Evolutionary conservation across 2,797 vertebrate genomes (phyloP).

Genomic region (Microcaecilia unicolor): DNA sequence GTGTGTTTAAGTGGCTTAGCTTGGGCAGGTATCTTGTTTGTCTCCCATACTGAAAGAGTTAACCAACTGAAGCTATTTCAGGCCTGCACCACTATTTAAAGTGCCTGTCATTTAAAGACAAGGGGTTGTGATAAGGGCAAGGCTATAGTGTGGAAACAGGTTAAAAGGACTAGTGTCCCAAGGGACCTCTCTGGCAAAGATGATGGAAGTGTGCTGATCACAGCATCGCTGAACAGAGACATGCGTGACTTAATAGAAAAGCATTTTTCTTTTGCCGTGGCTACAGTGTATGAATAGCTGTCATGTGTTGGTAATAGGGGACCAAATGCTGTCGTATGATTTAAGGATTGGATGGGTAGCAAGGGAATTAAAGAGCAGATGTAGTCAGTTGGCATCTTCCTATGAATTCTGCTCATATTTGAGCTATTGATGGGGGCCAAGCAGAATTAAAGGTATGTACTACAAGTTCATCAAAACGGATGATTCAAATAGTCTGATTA

Average conservation of each 20-base stretch:
- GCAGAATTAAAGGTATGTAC: too few relatives aligned
- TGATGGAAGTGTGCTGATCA: slow-evolving; percentile 37
- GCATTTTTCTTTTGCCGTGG: slow-evolving; percentile 37
- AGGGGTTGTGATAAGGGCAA: slow-evolving; percentile 20
- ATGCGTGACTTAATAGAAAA: slow-evolving; percentile 36
- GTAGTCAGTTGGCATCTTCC: too few relatives aligned
- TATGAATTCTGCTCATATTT: too few relatives aligned
- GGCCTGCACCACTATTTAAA: slow-evolving; percentile 5
- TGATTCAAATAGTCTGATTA: too few relatives aligned
- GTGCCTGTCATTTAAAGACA: slow-evolving; percentile 26
- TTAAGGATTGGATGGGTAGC: slow-evolving; percentile 7
- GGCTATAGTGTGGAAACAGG: slow-evolving; percentile 31
- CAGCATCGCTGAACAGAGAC: slow-evolving; percentile 12
- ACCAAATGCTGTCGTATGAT: slow-evolving; percentile 13
- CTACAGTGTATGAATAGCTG: slow-evolving; percentile 19
- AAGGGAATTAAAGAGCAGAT: too few relatives aligned
- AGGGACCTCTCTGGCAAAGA: slow-evolving; percentile 28
- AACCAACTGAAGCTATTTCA: too few relatives aligned
- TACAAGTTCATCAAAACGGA: too few relatives aligned
- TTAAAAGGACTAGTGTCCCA: slow-evolving; percentile 25
- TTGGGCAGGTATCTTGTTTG: too few relatives aligned
- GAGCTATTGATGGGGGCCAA: too few relatives aligned
- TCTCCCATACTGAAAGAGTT: too few relatives aligned
- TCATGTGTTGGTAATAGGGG: slow-evolving; percentile 20
- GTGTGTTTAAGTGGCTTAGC: too few relatives aligned